Evolutionary conservation across 1,140 invertebrate genomes (phyloP), one percentile per base, ranked within the genome.

Genomic region (Eciton burchellii): DNA sequence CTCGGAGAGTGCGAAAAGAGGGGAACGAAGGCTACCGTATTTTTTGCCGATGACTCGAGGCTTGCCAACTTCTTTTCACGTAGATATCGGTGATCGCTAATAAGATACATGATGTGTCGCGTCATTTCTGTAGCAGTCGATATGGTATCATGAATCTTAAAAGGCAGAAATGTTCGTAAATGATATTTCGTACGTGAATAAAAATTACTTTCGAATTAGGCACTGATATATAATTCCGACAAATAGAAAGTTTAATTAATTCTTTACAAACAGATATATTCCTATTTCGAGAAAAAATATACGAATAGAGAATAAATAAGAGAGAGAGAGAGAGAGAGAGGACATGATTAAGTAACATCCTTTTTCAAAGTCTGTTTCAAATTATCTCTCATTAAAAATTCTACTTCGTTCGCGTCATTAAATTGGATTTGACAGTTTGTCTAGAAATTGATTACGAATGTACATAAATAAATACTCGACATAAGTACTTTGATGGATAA

Each of bases 11-110:
- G 62, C 16, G 21, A 52, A 74, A 49, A 21, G 4, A 0, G n/a
- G 11, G n/a, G 49, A 43, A 63, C 26, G 6, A 29, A 49, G 12
- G 24, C 24, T 43, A 45, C 19, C 19, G 19, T 35, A 74, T 62
- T 74, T 74, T 9, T 63, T 74, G 26, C 19, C 26, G 43, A n/a
- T 52, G 26, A 49, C 6, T 62, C 57, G 57, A 74, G 59, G 43
- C 57, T 74, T 74, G 43, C 72, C 59, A 74, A 63, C 72, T 74
- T 74, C 6, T 63, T 74, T 52, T 19, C 52, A 11, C 21, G 16
- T 47, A 6, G n/a, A 11, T 62, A 60, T 63, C 19, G 72, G 47
- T 16, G n/a, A 62, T n/a, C 6, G 43, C 2, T 47, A 26, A 62
- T 35, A 14, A 60, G 24, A 16, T 62, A 62, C 3, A 6, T 5